Evolutionary conservation across 2,888 invertebrate genomes (phyloP).

Genomic region (Xylota sylvarum): DNA sequence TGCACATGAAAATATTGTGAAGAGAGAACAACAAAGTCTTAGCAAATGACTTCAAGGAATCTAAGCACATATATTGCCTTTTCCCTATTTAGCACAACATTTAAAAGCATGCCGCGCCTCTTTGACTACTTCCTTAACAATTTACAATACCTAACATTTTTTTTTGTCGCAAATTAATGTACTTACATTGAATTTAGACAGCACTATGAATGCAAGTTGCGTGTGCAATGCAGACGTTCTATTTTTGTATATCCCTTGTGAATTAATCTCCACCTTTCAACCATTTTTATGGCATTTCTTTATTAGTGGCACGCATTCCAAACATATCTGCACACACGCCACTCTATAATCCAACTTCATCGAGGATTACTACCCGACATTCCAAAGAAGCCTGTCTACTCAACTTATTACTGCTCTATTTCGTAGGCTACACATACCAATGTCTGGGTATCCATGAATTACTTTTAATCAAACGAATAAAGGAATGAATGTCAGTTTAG

Average conservation of each 20-base stretch:
- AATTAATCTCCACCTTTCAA: background rate
- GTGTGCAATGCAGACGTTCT: background rate
- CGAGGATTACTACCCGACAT: conserved; percentile 41
- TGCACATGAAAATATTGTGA: too few species aligned
- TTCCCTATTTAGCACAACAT: background rate
- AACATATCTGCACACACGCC: conserved; percentile 43
- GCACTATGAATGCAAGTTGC: background rate
- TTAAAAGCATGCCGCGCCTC: background rate
- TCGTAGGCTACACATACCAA: background rate
- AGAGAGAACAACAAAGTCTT: too few species aligned
- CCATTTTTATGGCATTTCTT: background rate
- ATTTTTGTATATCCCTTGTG: background rate
- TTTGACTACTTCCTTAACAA: background rate
- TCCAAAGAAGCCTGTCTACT: conserved; percentile 2
- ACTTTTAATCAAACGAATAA: conserved; percentile 22
- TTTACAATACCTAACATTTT: background rate
- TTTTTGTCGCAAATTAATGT: background rate
- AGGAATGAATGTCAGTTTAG: conserved; percentile 33
- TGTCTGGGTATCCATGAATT: conserved; percentile 14
- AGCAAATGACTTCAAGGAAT: too few species aligned
- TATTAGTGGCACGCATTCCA: conserved; percentile 29
- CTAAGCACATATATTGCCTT: too few species aligned
- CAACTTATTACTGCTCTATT: conserved; percentile 15
- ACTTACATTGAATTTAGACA: background rate
- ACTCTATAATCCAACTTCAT: conserved; percentile 20